A percentile compares a stretch with the other conserved stretches of the same genome.
Conservation (phyloP, 2,113 vertebrate genomes). For the Passer domesticus region DNA sequence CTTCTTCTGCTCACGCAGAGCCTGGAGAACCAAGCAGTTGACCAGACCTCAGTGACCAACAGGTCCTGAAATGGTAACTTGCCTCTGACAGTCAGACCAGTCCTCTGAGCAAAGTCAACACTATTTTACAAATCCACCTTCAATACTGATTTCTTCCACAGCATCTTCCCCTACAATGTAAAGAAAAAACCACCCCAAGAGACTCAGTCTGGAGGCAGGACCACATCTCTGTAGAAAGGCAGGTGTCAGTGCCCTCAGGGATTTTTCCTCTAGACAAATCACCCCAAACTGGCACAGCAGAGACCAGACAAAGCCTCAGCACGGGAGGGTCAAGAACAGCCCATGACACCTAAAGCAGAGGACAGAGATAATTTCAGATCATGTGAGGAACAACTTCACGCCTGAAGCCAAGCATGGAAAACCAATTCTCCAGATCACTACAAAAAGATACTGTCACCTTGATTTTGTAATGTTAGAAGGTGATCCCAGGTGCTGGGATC, state of each 20-base stretch:
- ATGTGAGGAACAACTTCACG: not conserved
- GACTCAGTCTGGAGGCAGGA: not conserved
- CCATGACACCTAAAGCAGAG: not conserved
- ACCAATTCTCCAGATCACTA: not conserved
- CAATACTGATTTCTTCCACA: not conserved
- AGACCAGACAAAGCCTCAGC: not conserved
- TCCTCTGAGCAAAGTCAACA: not conserved
- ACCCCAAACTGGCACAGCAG: not conserved
- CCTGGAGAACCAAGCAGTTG: not conserved
- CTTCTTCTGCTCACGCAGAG: not conserved
- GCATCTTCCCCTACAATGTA: not conserved
- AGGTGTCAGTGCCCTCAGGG: not conserved
- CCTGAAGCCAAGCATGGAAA: not conserved
- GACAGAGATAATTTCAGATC: not conserved
- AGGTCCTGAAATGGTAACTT: not conserved
- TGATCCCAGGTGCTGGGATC: not conserved
- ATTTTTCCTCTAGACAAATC: not conserved
- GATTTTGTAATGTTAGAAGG: not conserved
- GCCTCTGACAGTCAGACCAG: not conserved
- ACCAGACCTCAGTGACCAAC: not conserved
- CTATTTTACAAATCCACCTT: not conserved
- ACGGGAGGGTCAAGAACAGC: not conserved
- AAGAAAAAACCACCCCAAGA: not conserved
- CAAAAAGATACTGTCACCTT: not conserved
- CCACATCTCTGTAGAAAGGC: not conserved